Base-by-base conservation (phyloP, 2,797 vertebrate species). In the Capromys pilorides region DNA sequence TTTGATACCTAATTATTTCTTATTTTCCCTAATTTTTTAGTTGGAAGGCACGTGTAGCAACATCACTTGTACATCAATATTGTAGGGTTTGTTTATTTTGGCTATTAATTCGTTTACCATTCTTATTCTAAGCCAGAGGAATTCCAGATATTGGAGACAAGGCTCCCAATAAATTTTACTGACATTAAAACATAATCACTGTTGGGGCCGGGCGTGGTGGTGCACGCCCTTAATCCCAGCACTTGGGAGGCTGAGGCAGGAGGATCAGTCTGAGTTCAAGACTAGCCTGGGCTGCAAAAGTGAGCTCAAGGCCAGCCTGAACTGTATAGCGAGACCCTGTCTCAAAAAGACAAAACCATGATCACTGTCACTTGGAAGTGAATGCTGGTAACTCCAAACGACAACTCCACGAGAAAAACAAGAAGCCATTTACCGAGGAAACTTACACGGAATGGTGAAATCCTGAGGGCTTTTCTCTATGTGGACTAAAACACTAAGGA, bases 1-100 rank as follows among this genome's bases (percentile, higher is more conserved):
- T 54, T 73, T 22, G 75, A 82, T 45, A 62, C 5, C 16, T 88
- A 51, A 79, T 75, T 54, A 92, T 95, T 95, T 64, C 21, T 86
- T 62, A 89, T 51, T 79, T 78, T 73, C 18, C 28, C 95, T 59
- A 22, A 88, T 80, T 59, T 57, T 89, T 84, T 33, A 73, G 83
- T 2, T 77, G 26, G 22, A n/a, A 4, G 13, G 13, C 24, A 28
- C 39, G 0, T 9, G 5, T 59, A 49, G 18, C 0, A 2, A 45
- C 86, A 89, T 8, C 28, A 61, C 16, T 64, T 83, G 61, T 73
- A 62, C 1, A 88, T 0, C 64, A 86, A 83, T 77, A 22, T 45
- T 28, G 13, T 31, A 92, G 16, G 3, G 26, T 82, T 73, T 78
- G 2, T 84, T 66, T 67, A 18, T n/a, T 66, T 12, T 92, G 45